Evolutionary conservation across 1,140 invertebrate genomes (phyloP), one percentile per base, ranked within the genome.

Genomic region (Argopecten irradians): DNA sequence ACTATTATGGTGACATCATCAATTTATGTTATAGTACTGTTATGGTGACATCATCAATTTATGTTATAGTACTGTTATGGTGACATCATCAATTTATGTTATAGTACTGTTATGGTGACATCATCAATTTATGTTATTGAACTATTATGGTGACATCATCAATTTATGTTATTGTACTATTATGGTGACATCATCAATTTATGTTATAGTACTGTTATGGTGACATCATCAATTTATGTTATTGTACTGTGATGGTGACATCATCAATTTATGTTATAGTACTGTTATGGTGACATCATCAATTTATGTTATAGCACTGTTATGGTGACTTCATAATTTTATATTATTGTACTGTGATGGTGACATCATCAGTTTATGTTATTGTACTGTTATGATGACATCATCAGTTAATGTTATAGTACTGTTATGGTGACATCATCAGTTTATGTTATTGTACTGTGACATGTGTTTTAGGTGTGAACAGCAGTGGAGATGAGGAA

Each of bases 401-500:
- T 71, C 55, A 71, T 71, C 55, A 71, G n/a, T 71, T n/a, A 28
- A 1, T 28, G 14, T 55, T 8, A 19, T 55, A 11, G 16, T 55
- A 19, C 43, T 55, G 22, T 55, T 55, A 3, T 2, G 1, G 55
- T 71, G n/a, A 71, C n/a, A 71, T 71, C 55, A 71, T 71, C 55
- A 71, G n/a, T 71, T n/a, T 71, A 1, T 28, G 55, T 28, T 71
- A 28, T 28, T 71, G 22, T 71, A n/a, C 55, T n/a, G n/a, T n/a
- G n/a, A n/a, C n/a, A n/a, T n/a, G 86, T 83, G 83, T 90, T 92
- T 39, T 86, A 95, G 95, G 98, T 16, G 96, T 98, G 93, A 98
- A 98, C 95, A 98, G 98, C 90, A 98, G 98, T 34, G 98, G 98
- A 28, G 97, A 98, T 83, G 98, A 99, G 93, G 98, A 99, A 95